Base-by-base conservation (phyloP, 2,797 vertebrate genomes). In the Muscicapa striata region DNA sequence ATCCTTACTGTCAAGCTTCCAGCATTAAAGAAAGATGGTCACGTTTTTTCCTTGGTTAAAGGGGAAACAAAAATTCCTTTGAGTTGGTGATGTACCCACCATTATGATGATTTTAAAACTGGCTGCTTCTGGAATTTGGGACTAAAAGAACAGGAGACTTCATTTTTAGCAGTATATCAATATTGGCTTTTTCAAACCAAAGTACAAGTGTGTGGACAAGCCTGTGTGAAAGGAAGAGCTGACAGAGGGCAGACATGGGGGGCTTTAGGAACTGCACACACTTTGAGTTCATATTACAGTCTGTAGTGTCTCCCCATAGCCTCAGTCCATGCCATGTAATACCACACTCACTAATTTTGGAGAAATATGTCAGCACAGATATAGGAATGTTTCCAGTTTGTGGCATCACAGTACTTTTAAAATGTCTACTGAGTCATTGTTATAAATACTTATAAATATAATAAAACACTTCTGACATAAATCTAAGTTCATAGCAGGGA, bases 1-100 rank as follows among this genome's bases (percentile, higher is more conserved):
- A 98, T 98, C 98, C 96, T 98, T 98, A 97, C 97, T 98, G 97
- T 98, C 97, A 98, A 91, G 90, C 88, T 97, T 97, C 96, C 93
- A 96, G 96, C 92, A 85, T 97, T 97, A 97, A 97, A 97, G 95
- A 97, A 98, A 97, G 96, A 97, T 95, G 96, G 97, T 97, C 95
- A 96, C 89, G 81, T 95, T 96, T 97, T 97, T 94, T 95, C 91
- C 93, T 91, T 74, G 93, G 62, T 96, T 97, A 93, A 96, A 97
- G 95, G 95, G 76, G 89, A 97, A 97, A 95, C 94, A 96, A 95
- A 97, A 96, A 96, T 95, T 96, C 82, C 70, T 94, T 61, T 89
- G 93, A 93, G 91, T 77, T 79, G 68, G 46, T 93, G 64, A 87
- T 96, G 80, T 77, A 90, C 63, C 68, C 84, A 72, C 82, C 74